Base-by-base conservation (phyloP, 2,113 vertebrate species). In the Spermophilus dauricus region DNA sequence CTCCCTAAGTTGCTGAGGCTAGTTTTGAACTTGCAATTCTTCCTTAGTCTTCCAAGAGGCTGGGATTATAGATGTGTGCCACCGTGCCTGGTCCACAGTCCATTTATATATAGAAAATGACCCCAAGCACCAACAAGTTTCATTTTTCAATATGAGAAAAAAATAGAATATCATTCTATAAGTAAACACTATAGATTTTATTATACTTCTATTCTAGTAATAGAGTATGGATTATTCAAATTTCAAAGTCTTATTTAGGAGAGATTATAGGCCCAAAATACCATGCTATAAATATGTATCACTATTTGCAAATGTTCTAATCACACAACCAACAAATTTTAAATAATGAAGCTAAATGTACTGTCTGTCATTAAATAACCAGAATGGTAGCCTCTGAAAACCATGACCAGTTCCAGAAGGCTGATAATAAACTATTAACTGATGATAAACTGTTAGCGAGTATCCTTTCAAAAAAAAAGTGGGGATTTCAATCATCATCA, bases 21-120 rank as follows among this genome's bases (percentile, higher is more conserved):
- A 5, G 20, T 17, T 58, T 22, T 22, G 56, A 58, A 22, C 20
- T 58, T 58, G 56, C 1, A 22, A 24, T 58, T 20, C 56, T 58
- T 17, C 56, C 56, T 58, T 17, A 58, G 56, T 6, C 56, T 58
- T 20, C 20, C 20, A 22, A 58, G 7, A 20, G 20, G 20, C 56
- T 58, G 56, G 20, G 6, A 58, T 58, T 58, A 22, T 20, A 58
- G 7, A 5, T 20, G 7, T 58, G 20, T 6, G 20, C 20, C 20
- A 58, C 56, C 2, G 22, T 22, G 56, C 20, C 56, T 58, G 20
- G 56, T 8, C 61, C 61, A 10, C 28, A 28, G 24, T 42, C 16
- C 32, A 39, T 72, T 90, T 84, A 91, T 90, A 34, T 70, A 81
- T 95, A 61, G 37, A 87, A 93, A 88, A 84, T 75, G 39, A 45